Evolutionary conservation across 2,113 vertebrate genomes (phyloP).

Genomic region (Nibea coibor): DNA sequence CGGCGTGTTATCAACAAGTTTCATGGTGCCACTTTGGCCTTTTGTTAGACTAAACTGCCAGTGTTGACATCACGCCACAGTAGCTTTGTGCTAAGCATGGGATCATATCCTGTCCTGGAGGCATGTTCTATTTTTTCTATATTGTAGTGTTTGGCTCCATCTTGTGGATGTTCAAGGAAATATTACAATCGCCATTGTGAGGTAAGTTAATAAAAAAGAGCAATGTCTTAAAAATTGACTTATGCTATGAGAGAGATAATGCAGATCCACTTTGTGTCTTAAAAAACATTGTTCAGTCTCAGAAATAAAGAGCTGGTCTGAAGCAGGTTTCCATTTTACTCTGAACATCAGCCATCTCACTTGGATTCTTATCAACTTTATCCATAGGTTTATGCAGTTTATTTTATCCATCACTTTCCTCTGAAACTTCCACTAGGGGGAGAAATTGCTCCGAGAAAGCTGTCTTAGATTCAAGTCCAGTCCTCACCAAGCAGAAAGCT

Average conservation of each 20-base stretch:
- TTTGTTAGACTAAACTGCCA: slow-evolving; percentile 4
- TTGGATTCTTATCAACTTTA: neutral
- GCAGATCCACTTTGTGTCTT: neutral
- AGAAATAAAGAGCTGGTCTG: neutral
- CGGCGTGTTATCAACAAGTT: slow-evolving; percentile 10
- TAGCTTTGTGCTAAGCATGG: neutral
- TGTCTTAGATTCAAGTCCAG: neutral
- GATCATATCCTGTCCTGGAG: slow-evolving; percentile 5
- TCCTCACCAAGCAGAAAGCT: neutral
- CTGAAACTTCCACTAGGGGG: slow-evolving; percentile 56
- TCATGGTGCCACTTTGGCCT: slow-evolving; percentile 2
- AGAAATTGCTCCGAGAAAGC: slow-evolving; percentile 13
- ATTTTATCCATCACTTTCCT: neutral
- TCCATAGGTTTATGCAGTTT: neutral
- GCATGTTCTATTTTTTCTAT: neutral
- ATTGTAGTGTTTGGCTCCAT: slow-evolving; percentile 60
- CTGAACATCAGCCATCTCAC: neutral
- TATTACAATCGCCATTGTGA: neutral
- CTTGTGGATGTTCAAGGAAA: slow-evolving; percentile 51
- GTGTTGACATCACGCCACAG: slow-evolving; percentile 1
- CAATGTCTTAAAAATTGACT: neutral
- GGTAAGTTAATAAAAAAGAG: neutral
- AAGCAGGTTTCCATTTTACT: neutral
- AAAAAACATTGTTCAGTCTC: neutral
- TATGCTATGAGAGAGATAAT: neutral